These are phyloP conservation scores for Melieria omissa DNA, from an alignment of 2,888 invertebrate species.

Conservation along the genomic window DNA sequence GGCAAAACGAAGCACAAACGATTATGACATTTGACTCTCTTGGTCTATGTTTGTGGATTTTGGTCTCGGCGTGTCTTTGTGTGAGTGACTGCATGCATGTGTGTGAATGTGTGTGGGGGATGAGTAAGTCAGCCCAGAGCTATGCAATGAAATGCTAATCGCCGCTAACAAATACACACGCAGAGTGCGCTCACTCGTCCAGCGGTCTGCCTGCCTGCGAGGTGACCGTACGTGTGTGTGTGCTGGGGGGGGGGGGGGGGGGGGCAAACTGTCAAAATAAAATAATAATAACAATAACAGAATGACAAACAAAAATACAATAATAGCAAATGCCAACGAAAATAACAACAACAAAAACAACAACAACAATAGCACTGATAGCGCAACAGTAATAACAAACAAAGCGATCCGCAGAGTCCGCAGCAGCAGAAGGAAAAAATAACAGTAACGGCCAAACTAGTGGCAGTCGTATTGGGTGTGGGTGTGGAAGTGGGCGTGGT, in stretches of 20 bases:
- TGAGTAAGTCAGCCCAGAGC: constrained; percentile 23
- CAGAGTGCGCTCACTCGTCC: neutral
- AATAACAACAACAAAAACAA: neutral
- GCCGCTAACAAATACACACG: neutral
- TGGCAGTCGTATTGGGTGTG: neutral
- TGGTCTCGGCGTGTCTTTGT: neutral
- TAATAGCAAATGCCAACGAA: neutral
- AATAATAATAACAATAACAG: constrained; percentile 20
- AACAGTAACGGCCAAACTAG: neutral
- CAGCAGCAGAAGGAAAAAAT: neutral
- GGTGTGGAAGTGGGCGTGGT: neutral
- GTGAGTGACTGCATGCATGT: neutral
- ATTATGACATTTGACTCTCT: constrained; percentile 28
- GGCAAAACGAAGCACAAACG: constrained; percentile 6
- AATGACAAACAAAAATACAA: constrained; percentile 9
- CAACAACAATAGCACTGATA: neutral
- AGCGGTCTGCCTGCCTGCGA: neutral
- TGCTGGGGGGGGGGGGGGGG: neutral
- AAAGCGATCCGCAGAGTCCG: neutral
- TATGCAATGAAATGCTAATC: constrained; percentile 16
- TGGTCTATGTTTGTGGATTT: constrained; percentile 7
- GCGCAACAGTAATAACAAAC: neutral
- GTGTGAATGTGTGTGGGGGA: neutral
- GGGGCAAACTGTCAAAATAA: constrained; percentile 12
- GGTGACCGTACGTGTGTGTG: neutral